phyloP scores from a whole-genome alignment of 1,140 invertebrate genomes.

The Heliconius melpomene region DNA sequence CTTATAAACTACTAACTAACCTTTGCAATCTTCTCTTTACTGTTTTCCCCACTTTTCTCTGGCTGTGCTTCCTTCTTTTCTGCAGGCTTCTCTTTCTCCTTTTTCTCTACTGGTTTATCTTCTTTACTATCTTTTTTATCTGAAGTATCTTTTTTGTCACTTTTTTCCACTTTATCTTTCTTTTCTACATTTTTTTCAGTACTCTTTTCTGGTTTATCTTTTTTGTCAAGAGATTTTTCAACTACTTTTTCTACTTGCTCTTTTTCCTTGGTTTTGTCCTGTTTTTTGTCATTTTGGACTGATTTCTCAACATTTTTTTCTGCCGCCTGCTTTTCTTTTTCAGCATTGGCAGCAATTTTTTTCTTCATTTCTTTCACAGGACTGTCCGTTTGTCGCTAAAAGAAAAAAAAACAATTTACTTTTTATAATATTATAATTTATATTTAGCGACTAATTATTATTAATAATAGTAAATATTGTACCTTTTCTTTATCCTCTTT shows the following conservation, averaged over 20 bases:
- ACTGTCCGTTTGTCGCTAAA: slow-evolving; percentile 58
- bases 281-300: slow-evolving; percentile 42
- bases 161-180: slow-evolving; percentile 36
- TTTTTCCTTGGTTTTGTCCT: slow-evolving; percentile 33
- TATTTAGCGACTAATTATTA: too few species aligned
- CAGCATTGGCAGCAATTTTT: slow-evolving; percentile 70
- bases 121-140: slow-evolving; percentile 47
- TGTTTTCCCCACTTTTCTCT: slow-evolving; percentile 46
- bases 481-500: slow-evolving; percentile 73
- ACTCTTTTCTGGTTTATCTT: slow-evolving; percentile 44
- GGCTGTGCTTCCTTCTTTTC: slow-evolving; percentile 47
- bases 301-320: slow-evolving; percentile 49
- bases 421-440: too few species aligned
- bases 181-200: slow-evolving; percentile 37
- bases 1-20: slow-evolving; percentile 34
- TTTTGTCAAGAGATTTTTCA: slow-evolving; percentile 51
- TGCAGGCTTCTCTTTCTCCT: slow-evolving; percentile 30
- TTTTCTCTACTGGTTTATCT: slow-evolving; percentile 36
- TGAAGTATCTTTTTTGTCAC: slow-evolving; percentile 3
- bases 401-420: not conserved
- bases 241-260: slow-evolving; percentile 39
- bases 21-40: slow-evolving; percentile 60
- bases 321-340: slow-evolving; percentile 65
- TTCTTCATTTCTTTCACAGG: slow-evolving; percentile 76
- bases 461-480: not conserved